phyloP scores from a whole-genome alignment of 2,113 vertebrate genomes.

The Corythoichthys intestinalis region DNA sequence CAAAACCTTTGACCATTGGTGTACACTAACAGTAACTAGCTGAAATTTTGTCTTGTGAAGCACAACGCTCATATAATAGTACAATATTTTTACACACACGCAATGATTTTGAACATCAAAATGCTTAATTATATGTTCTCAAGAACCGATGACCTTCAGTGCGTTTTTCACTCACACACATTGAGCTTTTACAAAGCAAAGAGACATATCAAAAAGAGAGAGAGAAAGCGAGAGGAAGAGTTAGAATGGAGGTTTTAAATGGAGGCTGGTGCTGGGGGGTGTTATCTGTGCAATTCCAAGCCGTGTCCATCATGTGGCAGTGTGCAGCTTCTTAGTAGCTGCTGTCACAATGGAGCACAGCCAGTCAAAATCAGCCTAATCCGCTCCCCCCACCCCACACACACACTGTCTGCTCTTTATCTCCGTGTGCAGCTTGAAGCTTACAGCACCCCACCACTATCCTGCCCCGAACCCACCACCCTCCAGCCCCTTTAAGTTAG shows the following conservation, averaged over 20 bases:
- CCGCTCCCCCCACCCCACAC: constrained; percentile 22
- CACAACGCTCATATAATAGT: not conserved
- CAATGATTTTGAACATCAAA: constrained; percentile 6
- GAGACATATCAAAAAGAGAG: constrained; percentile 12
- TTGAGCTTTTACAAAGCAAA: constrained; percentile 37
- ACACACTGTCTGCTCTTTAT: constrained; percentile 69
- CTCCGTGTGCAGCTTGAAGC: constrained; percentile 73
- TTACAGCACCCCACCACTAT: constrained; percentile 46
- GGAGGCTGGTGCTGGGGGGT: constrained; percentile 1
- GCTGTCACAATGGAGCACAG: constrained; percentile 56
- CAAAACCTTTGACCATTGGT: too few species aligned
- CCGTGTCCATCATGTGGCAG: constrained; percentile 70
- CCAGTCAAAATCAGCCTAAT: constrained; percentile 65
- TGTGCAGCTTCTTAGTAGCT: constrained; percentile 63
- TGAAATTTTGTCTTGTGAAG: constrained; percentile 6
- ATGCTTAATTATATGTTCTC: constrained; percentile 24
- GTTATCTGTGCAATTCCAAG: constrained; percentile 63
- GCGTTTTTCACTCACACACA: constrained; percentile 44
- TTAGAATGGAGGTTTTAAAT: constrained; percentile 16
- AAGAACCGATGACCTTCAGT: constrained; percentile 45
- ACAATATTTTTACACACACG: not conserved
- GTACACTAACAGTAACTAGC: not conserved
- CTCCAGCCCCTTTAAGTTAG: constrained; percentile 13
- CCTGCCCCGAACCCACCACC: constrained; percentile 45
- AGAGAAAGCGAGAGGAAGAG: not conserved